phyloP scores from a whole-genome alignment of 2,797 vertebrate genomes.

The Arnoldichthys spilopterus region DNA sequence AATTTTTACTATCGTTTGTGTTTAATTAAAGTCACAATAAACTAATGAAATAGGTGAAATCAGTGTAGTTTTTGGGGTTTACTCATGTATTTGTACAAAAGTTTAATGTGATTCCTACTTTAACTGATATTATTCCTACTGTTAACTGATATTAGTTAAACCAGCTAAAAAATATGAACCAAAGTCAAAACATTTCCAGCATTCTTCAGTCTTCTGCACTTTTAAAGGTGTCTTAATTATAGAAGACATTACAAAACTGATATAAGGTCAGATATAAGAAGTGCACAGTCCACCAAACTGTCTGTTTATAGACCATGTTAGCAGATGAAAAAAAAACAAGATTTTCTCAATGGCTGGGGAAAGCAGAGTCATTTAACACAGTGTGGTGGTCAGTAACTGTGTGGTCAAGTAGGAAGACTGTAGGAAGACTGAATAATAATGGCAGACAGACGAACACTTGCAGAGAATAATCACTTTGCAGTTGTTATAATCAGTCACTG shows the following conservation, averaged over 20 bases:
- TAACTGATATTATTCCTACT: background rate
- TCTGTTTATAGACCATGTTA: background rate
- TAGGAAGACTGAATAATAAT: conserved; percentile 8
- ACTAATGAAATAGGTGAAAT: no score
- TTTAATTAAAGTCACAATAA: background rate
- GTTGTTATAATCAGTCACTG: conserved; percentile 18
- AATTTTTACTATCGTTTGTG: background rate
- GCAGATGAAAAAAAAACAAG: background rate
- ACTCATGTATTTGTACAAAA: background rate
- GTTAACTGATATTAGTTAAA: background rate
- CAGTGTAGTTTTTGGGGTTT: background rate
- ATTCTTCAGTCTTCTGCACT: background rate
- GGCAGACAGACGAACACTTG: background rate
- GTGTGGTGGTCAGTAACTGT: background rate
- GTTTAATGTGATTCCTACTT: background rate
- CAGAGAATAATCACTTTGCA: conserved; percentile 4
- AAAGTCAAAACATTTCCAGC: background rate
- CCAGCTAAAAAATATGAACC: background rate
- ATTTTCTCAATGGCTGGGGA: background rate
- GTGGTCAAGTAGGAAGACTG: background rate
- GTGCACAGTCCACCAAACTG: background rate
- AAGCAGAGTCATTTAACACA: background rate
- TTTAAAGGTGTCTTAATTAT: background rate
- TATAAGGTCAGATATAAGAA: background rate
- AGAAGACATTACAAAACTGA: background rate